Evolutionary conservation across 2,113 vertebrate species (phyloP).

Genomic region (Hassar affinis): DNA sequence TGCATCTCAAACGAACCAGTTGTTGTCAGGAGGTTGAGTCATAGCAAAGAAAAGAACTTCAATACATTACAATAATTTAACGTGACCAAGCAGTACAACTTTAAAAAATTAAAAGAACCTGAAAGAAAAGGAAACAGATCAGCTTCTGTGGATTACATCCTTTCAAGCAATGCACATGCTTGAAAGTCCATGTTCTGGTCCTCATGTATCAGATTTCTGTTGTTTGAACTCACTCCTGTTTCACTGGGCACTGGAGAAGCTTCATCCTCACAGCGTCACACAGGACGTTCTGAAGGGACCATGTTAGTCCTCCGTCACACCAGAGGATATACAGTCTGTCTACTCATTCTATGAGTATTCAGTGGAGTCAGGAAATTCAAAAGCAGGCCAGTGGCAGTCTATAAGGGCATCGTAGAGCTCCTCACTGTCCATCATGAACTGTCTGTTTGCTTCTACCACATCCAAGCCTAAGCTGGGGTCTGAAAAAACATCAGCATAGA

Average conservation of each 20-base stretch:
- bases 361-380: constrained; percentile 78
- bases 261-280: constrained; percentile 11
- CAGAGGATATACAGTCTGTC: neutral
- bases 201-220: constrained; percentile 1
- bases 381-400: constrained; percentile 85
- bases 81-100: neutral
- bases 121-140: neutral
- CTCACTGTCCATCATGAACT: constrained; percentile 86
- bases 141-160: neutral
- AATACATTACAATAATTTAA: neutral
- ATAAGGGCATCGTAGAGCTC: constrained; percentile 84
- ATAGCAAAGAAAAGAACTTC: neutral
- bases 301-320: neutral
- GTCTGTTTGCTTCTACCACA: constrained; percentile 79
- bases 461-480: constrained; percentile 78
- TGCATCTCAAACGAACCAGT: neutral
- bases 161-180: neutral
- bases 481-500: constrained; percentile 47
- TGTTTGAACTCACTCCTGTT: neutral
- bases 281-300: neutral
- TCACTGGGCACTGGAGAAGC: neutral
- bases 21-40: neutral
- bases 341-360: constrained; percentile 28
- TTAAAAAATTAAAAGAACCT: neutral
- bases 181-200: neutral